Base-by-base conservation (phyloP, 2,797 vertebrate species). In the Lacerta bilineata region DNA sequence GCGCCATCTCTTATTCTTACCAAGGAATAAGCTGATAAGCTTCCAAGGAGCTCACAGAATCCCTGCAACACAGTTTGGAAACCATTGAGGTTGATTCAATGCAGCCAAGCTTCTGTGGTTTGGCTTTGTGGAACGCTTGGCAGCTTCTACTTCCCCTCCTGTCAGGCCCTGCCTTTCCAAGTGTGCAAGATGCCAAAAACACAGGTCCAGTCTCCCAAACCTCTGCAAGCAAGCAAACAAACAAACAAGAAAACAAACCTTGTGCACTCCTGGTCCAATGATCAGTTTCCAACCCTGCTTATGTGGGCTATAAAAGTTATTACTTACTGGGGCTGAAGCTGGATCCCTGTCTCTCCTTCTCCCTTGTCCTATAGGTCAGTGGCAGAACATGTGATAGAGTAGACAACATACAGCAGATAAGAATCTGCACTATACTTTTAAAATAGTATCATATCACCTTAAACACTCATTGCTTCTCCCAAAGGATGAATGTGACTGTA, bases 71-170 rank as follows among this genome's bases (percentile, higher is more conserved):
- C 36, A 75, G n/a, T 43, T 43, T 41, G 69, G 39, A 87, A 81
- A 36, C 55, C 79, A 82, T 6, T 59, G 50, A 85, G 72, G 55
- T 41, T 59, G 72, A 43, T 61, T 18, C 61, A 43, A 41, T 61
- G 55, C 25, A 85, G 55, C 79, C 59, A 82, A 66, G 20, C 39
- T 64, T 82, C 72, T 82, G 80, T 66, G 80, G 86, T 82, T 87
- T 82, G 71, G 55, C 39, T 75, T 3, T 18, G 36, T 39, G 23
- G 59, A 33, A 39, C 25, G 29, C n/a, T 71, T 55, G 33, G 46
- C 66, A 59, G 8, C 17, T 36, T 33, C 39, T 11, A 66, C 66
- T 78, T 86, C 76, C 85, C 71, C 46, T 80, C 39, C 55, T 64
- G 13, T 64, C 17, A 33, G 55, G 17, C 84, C 59, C 41, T 29